Conservation (phyloP, 1,140 invertebrate species). For the Aphelenchoides fujianensis region DNA sequence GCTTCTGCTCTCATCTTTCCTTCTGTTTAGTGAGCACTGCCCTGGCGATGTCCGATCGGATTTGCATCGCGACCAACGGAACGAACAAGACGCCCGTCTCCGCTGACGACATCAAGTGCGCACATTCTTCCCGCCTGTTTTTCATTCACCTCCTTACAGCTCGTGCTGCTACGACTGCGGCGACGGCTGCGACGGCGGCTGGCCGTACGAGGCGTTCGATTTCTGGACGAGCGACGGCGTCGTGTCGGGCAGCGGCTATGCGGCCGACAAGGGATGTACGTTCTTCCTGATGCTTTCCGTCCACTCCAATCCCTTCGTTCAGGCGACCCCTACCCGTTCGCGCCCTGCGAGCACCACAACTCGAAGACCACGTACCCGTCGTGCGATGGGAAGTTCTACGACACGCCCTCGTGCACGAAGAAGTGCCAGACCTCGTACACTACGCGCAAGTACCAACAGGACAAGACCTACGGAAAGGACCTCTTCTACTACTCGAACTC, state of each 20-base stretch:
- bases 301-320: no score
- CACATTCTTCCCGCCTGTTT: no score
- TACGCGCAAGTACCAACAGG: slow-evolving; percentile 70
- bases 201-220: neutral
- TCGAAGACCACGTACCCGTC: slow-evolving; percentile 70
- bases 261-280: slow-evolving; percentile 72
- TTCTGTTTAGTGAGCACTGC: slow-evolving; percentile 9
- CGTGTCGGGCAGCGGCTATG: neutral
- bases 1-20: neutral
- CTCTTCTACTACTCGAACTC: slow-evolving; percentile 72
- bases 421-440: slow-evolving; percentile 72
- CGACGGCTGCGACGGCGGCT: slow-evolving; percentile 1
- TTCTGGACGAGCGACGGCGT: neutral
- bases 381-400: slow-evolving; percentile 46
- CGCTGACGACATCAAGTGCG: slow-evolving; percentile 77
- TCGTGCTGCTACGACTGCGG: neutral
- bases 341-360: slow-evolving; percentile 73
- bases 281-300: slow-evolving; percentile 81
- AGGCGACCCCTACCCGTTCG: no score
- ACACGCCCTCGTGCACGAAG: slow-evolving; percentile 73
- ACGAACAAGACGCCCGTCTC: slow-evolving; percentile 68
- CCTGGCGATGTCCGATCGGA: slow-evolving; percentile 76
- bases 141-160: slow-evolving; percentile 70
- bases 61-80: slow-evolving; percentile 78
- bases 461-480: slow-evolving; percentile 74